Evolutionary conservation across 2,888 invertebrate species (phyloP), one percentile per base, ranked within the genome.

Genomic region (Margaritifera margaritifera): DNA sequence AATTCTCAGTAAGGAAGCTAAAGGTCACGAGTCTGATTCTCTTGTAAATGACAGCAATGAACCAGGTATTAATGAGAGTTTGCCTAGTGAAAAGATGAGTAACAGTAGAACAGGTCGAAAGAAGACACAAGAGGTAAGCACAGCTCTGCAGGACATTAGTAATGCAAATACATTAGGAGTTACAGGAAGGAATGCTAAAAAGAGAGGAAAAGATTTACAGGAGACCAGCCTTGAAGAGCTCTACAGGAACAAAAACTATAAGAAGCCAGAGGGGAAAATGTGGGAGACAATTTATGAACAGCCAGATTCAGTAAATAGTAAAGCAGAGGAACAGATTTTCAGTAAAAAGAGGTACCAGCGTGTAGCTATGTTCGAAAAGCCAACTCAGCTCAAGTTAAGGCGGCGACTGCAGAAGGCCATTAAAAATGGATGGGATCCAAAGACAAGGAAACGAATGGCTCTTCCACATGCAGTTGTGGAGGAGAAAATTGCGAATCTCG

Each of bases 271-370:
- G n/a, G 77, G 76, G 15, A 78, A 75, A 27, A 75, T 74, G 15
- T 84, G 83, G 83, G 83, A 83, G 70, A 84, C 82, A n/a, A 81
- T 85, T 22, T 81, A 75, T 66, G 85, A 85, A 69, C 72, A 64
- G 25, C 83, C 84, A 22, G 31, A 54, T 15, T 42, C 42, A 42
- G 15, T 42, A 42, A 64, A 62, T 19, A 50, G 58, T 6, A 78
- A 74, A 62, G 55, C 62, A 22, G 50, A 59, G 2, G 68, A 68
- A 4, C 71, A 75, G 11, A 6, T 73, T 5, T 64, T 63, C 42
- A 75, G 81, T 27, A 82, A 79, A 60, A 75, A 77, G 61, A 69
- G 74, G 60, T 69, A 74, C 24, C 77, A 77, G 31, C 65, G 83
- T 54, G 68, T 64, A 50, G 68, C 83, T 20, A 66, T 73, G 6